Percentiles rank a stretch among this genome's conserved stretches.
Conservation (phyloP, 2,797 vertebrate genomes). For the Apodemus agrarius region DNA sequence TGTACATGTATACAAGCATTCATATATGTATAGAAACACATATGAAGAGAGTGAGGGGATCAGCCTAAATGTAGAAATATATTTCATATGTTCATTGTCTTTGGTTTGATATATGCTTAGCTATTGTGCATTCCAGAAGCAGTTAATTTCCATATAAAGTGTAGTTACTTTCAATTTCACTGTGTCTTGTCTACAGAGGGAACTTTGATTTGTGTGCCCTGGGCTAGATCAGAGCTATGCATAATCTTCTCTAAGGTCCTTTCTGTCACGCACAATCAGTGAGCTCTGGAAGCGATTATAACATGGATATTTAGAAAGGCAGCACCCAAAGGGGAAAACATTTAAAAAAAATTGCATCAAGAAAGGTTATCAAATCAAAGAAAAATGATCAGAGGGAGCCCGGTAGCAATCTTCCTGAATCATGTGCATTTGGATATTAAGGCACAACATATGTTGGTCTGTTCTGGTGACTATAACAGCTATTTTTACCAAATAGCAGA, state of each 20-base stretch:
- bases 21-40: not conserved
- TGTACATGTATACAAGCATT: not conserved
- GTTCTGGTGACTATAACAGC: conserved; percentile 70
- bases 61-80: conserved; percentile 62
- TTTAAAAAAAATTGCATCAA: conserved; percentile 84
- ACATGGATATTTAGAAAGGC: conserved; percentile 82
- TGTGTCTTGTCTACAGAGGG: conserved; percentile 78
- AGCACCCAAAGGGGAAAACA: conserved; percentile 75
- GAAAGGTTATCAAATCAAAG: conserved; percentile 87
- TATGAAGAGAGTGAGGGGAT: conserved; percentile 68
- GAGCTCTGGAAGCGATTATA: conserved; percentile 84
- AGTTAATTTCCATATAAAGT: conserved; percentile 90
- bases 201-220: conserved; percentile 89
- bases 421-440: conserved; percentile 73
- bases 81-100: conserved; percentile 77
- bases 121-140: conserved; percentile 80
- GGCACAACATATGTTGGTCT: conserved; percentile 65
- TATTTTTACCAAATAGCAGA: conserved; percentile 79
- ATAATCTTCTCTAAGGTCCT: conserved; percentile 86
- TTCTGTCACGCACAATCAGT: conserved; percentile 83
- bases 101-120: conserved; percentile 85
- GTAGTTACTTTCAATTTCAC: conserved; percentile 85
- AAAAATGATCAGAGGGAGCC: conserved; percentile 84
- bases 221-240: conserved; percentile 85
- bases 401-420: conserved; percentile 80